A percentile compares a stretch with the other conserved stretches of the same genome.
These are phyloP conservation scores for Pagetopsis macropterus DNA, from an alignment of 2,797 vertebrate genomes.

Conservation along the genomic window DNA sequence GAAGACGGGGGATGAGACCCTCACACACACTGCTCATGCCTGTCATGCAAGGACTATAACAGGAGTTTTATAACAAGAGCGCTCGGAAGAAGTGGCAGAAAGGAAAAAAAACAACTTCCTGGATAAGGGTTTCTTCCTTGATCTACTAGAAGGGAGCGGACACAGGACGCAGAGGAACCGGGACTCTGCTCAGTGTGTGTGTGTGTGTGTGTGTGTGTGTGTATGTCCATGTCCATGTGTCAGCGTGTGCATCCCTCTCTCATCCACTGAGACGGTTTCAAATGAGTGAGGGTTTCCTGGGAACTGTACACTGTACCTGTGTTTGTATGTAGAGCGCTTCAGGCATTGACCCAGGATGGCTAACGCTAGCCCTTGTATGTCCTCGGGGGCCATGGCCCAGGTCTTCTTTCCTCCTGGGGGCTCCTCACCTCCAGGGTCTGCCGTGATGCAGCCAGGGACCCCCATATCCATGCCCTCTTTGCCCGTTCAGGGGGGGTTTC, in stretches of 20 bases:
- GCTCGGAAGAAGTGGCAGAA: constrained; percentile 36
- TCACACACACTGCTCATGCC: constrained; percentile 41
- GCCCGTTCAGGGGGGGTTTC: constrained; percentile 53
- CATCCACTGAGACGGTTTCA: constrained; percentile 47
- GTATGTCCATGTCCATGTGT: constrained; percentile 29
- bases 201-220: constrained; percentile 34
- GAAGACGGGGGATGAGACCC: constrained; percentile 42
- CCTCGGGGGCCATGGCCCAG: constrained; percentile 70
- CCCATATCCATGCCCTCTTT: constrained; percentile 62
- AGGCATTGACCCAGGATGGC: constrained; percentile 74
- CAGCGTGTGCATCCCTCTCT: constrained; percentile 35
- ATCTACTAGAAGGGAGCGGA: constrained; percentile 54
- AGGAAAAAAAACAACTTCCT: constrained; percentile 66
- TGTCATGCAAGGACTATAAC: constrained; percentile 55
- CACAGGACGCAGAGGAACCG: constrained; percentile 52
- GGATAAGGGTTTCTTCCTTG: constrained; percentile 65
- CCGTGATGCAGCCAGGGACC: constrained; percentile 73
- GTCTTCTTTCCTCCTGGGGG: constrained; percentile 79
- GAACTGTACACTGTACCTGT: constrained; percentile 44
- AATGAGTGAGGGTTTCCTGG: constrained; percentile 63
- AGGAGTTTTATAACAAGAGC: constrained; percentile 42
- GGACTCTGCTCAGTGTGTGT: constrained; percentile 31
- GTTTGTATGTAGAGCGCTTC: constrained; percentile 50
- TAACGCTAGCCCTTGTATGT: constrained; percentile 81
- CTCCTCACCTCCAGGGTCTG: constrained; percentile 67